Conservation (phyloP, 2,113 vertebrate species). For the Apodemus sylvaticus region DNA sequence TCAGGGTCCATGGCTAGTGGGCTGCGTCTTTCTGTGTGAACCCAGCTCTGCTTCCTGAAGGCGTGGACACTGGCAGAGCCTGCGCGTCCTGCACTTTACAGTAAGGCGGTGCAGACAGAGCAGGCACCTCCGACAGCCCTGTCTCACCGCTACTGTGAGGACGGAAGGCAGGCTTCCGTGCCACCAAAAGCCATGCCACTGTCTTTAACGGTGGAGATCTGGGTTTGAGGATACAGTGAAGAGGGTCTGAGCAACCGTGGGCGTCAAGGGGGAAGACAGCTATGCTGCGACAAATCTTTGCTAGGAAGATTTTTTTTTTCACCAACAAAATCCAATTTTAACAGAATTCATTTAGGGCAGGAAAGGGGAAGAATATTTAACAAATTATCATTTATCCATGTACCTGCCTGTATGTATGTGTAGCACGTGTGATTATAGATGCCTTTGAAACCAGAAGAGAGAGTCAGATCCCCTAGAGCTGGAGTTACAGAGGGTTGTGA, state of each 20-base stretch:
- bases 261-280: not conserved
- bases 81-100: too few relatives aligned
- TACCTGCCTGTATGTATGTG: not conserved
- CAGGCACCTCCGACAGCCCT: not conserved
- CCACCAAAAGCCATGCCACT: too few relatives aligned
- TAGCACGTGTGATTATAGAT: not conserved
- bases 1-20: not conserved
- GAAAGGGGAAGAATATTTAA: too few relatives aligned
- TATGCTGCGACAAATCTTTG: not conserved
- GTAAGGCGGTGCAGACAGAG: not conserved
- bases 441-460: not conserved
- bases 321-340: not conserved
- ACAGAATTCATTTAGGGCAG: conserved; percentile 5
- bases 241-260: not conserved
- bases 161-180: not conserved
- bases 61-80: not conserved
- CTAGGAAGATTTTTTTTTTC: not conserved
- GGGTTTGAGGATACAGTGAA: not conserved
- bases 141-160: not conserved
- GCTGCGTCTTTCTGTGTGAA: not conserved
- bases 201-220: conserved; percentile 27
- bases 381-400: not conserved
- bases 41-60: not conserved
- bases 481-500: not conserved
- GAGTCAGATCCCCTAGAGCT: not conserved